phyloP scores from a whole-genome alignment of 2,113 vertebrate species.

The Myiagra hebetior region DNA sequence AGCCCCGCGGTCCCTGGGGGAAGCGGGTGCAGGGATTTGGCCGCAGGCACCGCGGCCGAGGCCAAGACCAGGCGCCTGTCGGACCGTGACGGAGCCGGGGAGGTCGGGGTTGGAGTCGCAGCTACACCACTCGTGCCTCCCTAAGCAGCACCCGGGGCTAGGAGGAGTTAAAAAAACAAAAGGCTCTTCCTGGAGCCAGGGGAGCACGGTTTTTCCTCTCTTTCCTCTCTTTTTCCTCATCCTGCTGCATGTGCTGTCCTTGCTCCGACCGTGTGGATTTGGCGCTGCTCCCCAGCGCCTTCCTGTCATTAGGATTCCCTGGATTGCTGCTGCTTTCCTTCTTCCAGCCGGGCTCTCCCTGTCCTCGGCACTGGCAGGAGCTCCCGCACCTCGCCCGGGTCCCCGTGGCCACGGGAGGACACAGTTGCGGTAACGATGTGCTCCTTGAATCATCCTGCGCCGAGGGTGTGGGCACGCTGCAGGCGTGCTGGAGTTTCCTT shows the following conservation, averaged over 20 bases:
- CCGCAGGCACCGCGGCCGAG: not conserved
- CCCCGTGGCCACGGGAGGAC: not conserved
- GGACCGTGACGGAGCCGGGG: accelerated
- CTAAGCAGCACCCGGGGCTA: not conserved
- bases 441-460: accelerated
- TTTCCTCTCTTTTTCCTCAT: not conserved
- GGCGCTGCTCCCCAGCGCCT: slow-evolving; percentile 4
- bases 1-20: not conserved
- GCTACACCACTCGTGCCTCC: not conserved
- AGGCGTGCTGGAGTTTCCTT: not conserved
- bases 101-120: not conserved
- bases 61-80: no score
- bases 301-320: slow-evolving; percentile 7
- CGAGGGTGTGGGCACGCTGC: not conserved
- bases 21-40: not conserved
- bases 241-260: not conserved
- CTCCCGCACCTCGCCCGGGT: not conserved
- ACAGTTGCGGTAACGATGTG: accelerated
- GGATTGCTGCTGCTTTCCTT: not conserved
- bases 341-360: not conserved
- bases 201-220: not conserved
- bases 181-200: not conserved
- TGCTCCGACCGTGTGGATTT: not conserved
- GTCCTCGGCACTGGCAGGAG: not conserved
- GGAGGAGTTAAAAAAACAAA: not conserved